Base-by-base conservation (phyloP, 2,888 invertebrate species). In the Erynnis tages region DNA sequence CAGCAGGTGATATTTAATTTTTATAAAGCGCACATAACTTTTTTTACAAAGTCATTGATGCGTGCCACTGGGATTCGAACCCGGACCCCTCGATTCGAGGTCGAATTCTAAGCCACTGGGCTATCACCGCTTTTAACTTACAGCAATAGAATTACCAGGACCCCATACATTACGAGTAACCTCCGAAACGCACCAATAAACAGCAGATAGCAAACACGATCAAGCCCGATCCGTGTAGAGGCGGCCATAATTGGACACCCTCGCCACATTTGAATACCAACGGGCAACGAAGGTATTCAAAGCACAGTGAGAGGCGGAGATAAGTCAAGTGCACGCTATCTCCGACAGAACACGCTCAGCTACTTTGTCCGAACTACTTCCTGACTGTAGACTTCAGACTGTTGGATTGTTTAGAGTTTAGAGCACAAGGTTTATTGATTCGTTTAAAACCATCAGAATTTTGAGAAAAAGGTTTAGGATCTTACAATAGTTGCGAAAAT, bases 231-330 rank as follows among this genome's bases (percentile, higher is more conserved):
- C 50, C 17, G 34, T 50, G 41, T 43, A 30, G 11, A 23, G n/a
- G 13, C 34, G 49, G 50, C 54, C 30, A 41, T 54, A 49, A 45
- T 57, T 40, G 49, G 32, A 38, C 54, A 49, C 37, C n/a, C n/a
- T n/a, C n/a, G 32, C 49, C 48, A 37, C 40, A 21, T 21, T 21
- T 21, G 21, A 5, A 21, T 21, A 21, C 21, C 21, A 21, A 21
- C 21, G 3, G 5, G 63, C 65, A 56, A 63, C 37, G 27, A 41
- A 41, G 35, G 43, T 50, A 50, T 49, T 49, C 49, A 67, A 65
- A 38, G 41, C 56, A 65, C 55, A 67, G 73, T 73, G 72, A 73
- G 73, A 73, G 73, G 73, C 63, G 73, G 64, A 68, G 71, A 71
- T 72, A 73, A 69, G 73, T 73, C 73, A 73, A 73, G 73, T 72